Base-by-base conservation (phyloP, 2,888 invertebrate species). In the Phasia obesa region DNA sequence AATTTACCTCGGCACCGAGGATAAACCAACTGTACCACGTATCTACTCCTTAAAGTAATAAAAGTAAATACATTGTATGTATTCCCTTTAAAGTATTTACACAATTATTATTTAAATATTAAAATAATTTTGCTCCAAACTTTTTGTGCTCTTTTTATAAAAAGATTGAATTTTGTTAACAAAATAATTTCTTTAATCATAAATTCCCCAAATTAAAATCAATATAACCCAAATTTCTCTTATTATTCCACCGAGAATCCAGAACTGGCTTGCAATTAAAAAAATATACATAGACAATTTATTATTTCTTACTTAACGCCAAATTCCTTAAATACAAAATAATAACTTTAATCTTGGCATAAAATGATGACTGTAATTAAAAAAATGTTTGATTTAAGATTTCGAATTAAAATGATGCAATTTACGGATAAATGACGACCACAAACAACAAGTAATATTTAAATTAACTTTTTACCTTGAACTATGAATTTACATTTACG, bases 311-410 rank as follows among this genome's bases (percentile, higher is more conserved):
- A 49, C 7, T 44, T 42, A 31, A 44, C 6, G n/a, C 13, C 9
- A 0, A 15, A 62, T 47, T 71, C 9, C 21, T 25, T 60, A 70
- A 62, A 42, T 74, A 17, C 15, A 60, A 80, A 80, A 73, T 42
- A 71, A 76, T 62, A 60, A 62, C 31, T 64, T 27, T 31, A 57
- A 59, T 71, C 71, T 57, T 55, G 17, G 5, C 19, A 17, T 44
- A 25, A 47, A 53, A 51, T 60, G 15, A 60, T 60, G 60, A 74
- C 35, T 67, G 15, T n/a, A 47, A 74, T 80, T 60, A 69, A 67
- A n/a, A n/a, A n/a, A 74, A 67, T 69, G 23, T 53, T 47, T 47
- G 13, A 23, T 19, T 19, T 49, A 59, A 35, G n/a, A 35, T 47
- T 53, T 42, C 5, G 9, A 42, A 13, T 17, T 1, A 38, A 62